Conservation (phyloP, 2,797 vertebrate genomes). For the Bovichtus diacanthus region DNA sequence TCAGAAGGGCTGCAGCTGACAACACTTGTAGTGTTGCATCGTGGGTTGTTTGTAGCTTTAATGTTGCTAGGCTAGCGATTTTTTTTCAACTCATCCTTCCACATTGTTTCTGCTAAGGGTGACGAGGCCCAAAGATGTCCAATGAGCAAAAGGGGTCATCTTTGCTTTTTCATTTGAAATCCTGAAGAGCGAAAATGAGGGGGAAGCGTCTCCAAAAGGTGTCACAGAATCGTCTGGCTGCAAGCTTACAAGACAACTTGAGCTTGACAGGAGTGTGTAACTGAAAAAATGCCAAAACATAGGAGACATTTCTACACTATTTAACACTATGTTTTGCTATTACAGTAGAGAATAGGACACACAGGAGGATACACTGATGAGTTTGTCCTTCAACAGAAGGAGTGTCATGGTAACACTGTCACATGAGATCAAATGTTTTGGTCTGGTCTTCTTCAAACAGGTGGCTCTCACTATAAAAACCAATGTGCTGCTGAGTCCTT, state of each 20-base stretch:
- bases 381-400: too few species aligned
- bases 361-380: not conserved
- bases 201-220: not conserved
- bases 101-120: not conserved
- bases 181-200: not conserved
- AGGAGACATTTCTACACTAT: not conserved
- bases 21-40: too few species aligned
- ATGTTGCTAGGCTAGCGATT: not conserved
- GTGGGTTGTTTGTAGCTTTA: too few species aligned
- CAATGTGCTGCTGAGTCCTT: conserved; percentile 11
- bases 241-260: not conserved
- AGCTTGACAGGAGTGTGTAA: not conserved
- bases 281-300: not conserved
- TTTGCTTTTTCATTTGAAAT: not conserved
- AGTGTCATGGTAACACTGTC: not conserved
- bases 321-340: not conserved
- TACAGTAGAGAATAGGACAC: not conserved
- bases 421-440: conserved; percentile 9
- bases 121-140: too few species aligned
- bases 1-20: too few species aligned
- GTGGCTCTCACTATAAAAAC: conserved; percentile 6
- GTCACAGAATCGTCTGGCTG: not conserved
- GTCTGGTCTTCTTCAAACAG: not conserved
- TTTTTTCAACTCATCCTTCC: not conserved
- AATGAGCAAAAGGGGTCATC: not conserved